Evolutionary conservation across 2,113 vertebrate species (phyloP).

Genomic region (Lethenteron camtschaticum): DNA sequence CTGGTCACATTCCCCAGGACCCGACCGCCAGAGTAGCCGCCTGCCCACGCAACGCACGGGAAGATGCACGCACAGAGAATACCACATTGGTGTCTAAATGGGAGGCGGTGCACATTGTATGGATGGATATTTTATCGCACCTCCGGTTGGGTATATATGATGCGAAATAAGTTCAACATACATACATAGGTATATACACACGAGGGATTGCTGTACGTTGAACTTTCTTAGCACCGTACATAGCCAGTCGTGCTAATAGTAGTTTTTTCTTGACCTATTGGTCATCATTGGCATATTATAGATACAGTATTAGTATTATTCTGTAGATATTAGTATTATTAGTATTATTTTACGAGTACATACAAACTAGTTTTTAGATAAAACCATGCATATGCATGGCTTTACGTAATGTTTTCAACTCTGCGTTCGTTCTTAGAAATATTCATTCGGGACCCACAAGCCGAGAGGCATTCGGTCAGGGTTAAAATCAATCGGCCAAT

Average conservation of each 20-base stretch:
- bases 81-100: background rate
- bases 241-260: too few relatives aligned
- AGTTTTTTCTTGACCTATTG: too few relatives aligned
- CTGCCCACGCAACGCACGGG: constrained; percentile 8
- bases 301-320: too few relatives aligned
- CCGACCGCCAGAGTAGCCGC: constrained; percentile 17
- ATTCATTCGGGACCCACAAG: background rate
- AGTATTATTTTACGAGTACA: too few relatives aligned
- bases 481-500: background rate
- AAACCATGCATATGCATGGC: too few relatives aligned
- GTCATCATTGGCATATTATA: too few relatives aligned
- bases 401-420: too few relatives aligned
- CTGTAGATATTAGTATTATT: too few relatives aligned
- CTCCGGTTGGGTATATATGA: background rate
- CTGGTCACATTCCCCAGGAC: constrained; percentile 16
- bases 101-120: background rate
- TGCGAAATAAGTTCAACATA: background rate
- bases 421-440: background rate
- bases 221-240: background rate
- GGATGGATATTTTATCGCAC: background rate
- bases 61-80: background rate
- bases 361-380: too few relatives aligned
- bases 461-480: background rate
- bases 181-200: background rate
- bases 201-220: too few relatives aligned